phyloP scores from a whole-genome alignment of 2,113 vertebrate species.

The Paedocypris sp. region DNA sequence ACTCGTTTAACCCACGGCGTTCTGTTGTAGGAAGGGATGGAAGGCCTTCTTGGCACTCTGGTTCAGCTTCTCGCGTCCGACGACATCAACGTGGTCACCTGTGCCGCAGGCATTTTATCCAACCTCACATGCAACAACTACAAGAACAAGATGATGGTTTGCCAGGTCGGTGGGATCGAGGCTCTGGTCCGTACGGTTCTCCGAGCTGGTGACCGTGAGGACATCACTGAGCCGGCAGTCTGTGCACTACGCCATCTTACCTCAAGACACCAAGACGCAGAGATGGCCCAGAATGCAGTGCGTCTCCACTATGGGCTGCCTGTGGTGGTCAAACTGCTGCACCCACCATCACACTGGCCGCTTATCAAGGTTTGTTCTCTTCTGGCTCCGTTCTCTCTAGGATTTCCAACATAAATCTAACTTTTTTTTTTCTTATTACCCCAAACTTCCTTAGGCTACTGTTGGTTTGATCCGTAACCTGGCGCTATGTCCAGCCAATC shows the following conservation, averaged over 20 bases:
- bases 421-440: neutral
- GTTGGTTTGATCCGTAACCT: constrained; percentile 95
- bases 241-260: constrained; percentile 95
- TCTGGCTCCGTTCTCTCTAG: neutral
- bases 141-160: constrained; percentile 99
- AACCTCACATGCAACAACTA: constrained; percentile 99
- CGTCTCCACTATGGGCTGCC: constrained; percentile 93
- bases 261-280: constrained; percentile 92
- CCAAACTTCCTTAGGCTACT: too few species aligned
- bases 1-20: neutral
- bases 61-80: constrained; percentile 96
- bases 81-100: constrained; percentile 97
- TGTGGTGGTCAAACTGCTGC: constrained; percentile 92
- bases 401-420: neutral
- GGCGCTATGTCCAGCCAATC: constrained; percentile 93
- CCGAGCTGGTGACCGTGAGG: constrained; percentile 89
- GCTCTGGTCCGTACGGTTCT: constrained; percentile 94
- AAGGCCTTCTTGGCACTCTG: constrained; percentile 91
- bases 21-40: constrained; percentile 86
- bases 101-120: constrained; percentile 93
- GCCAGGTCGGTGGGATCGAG: constrained; percentile 90
- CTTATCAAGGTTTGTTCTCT: constrained; percentile 78
- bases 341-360: constrained; percentile 96
- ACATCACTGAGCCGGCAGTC: constrained; percentile 95
- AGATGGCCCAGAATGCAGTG: constrained; percentile 98